Evolutionary conservation across 2,113 vertebrate species (phyloP).

Genomic region (Boulengeromyrus knoepffleri): DNA sequence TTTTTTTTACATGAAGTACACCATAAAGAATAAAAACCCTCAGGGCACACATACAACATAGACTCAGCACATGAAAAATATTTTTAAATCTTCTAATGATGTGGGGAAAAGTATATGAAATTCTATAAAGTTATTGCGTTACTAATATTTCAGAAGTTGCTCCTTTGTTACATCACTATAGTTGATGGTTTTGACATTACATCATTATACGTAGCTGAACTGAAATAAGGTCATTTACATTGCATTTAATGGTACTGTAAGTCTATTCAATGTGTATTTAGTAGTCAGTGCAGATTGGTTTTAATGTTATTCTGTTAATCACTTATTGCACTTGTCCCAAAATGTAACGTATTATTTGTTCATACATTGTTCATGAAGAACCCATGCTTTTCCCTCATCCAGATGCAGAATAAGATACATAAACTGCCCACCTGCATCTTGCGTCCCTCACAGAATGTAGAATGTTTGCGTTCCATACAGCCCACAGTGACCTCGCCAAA

Average conservation of each 20-base stretch:
- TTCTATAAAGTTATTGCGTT: neutral
- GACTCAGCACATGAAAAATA: neutral
- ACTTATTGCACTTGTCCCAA: neutral
- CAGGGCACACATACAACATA: neutral
- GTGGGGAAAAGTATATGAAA: neutral
- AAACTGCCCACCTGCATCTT: neutral
- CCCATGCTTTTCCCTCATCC: neutral
- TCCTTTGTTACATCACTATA: neutral
- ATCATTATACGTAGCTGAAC: neutral
- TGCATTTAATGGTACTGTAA: neutral
- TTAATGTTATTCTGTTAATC: neutral
- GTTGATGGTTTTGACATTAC: neutral
- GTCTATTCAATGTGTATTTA: neutral
- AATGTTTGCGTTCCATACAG: neutral
- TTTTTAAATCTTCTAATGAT: neutral
- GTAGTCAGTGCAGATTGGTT: neutral
- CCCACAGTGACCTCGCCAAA: neutral
- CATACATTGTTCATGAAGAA: neutral
- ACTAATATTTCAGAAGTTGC: neutral
- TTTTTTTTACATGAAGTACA: too few species aligned
- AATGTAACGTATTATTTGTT: neutral
- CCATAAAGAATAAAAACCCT: neutral
- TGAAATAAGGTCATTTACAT: neutral
- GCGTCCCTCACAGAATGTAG: neutral
- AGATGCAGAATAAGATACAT: neutral